Percentiles rank a stretch among this genome's conserved stretches.
Conservation (phyloP, 2,888 invertebrate genomes). For the Melanargia galathea region DNA sequence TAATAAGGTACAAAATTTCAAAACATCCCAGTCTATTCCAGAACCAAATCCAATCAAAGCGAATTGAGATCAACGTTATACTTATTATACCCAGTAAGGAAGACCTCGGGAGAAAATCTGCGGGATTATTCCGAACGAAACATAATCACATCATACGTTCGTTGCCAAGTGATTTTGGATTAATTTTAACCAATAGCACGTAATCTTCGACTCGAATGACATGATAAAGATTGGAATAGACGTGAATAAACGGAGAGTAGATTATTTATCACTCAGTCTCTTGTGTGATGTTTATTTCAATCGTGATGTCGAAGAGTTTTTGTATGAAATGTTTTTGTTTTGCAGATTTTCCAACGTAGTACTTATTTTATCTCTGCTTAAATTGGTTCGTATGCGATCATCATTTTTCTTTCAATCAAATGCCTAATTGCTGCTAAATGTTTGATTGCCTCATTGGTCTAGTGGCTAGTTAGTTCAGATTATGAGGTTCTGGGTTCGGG, state of each 20-base stretch:
- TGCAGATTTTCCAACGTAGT: neutral
- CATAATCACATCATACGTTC: slow-evolving; percentile 42
- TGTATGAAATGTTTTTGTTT: neutral
- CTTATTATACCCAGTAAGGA: slow-evolving; percentile 14
- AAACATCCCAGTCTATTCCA: slow-evolving; percentile 3
- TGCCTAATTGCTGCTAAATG: too few relatives aligned
- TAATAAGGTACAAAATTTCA: slow-evolving; percentile 11
- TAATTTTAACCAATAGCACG: slow-evolving; percentile 43
- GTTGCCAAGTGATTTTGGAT: slow-evolving; percentile 54
- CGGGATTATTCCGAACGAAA: slow-evolving; percentile 35
- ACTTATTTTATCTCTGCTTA: too few relatives aligned
- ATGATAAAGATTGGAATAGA: slow-evolving; percentile 12
- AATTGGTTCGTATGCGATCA: too few relatives aligned
- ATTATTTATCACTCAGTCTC: slow-evolving; percentile 10
- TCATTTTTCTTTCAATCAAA: too few relatives aligned
- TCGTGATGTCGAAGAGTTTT: neutral
- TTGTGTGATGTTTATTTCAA: slow-evolving; percentile 4
- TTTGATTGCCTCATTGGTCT: too few relatives aligned
- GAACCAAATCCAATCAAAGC: slow-evolving; percentile 18
- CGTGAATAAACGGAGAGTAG: neutral
- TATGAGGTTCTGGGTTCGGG: too few relatives aligned
- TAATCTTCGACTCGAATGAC: slow-evolving; percentile 25
- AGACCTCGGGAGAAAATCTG: slow-evolving; percentile 32
- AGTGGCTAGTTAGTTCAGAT: too few relatives aligned
- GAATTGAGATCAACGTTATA: slow-evolving; percentile 16